Conservation (phyloP, 2,797 vertebrate genomes). For the Sciaenops ocellatus region DNA sequence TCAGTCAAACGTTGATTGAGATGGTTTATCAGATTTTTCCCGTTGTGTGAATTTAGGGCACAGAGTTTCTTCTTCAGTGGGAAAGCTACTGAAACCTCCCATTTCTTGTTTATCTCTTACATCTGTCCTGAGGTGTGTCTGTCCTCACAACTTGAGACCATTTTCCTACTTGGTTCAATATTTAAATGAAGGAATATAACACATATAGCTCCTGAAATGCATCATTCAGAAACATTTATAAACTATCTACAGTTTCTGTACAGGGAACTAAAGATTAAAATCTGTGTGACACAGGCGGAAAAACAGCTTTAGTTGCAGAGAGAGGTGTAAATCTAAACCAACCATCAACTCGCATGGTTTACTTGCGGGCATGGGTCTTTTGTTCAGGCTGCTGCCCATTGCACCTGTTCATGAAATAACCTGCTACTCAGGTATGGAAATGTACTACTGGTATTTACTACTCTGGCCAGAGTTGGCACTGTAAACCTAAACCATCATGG, state of each 20-base stretch:
- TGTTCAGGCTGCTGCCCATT: neutral
- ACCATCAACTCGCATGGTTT: constrained; percentile 10
- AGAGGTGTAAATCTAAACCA: constrained; percentile 58
- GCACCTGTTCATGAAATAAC: neutral
- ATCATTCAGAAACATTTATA: neutral
- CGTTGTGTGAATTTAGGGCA: neutral
- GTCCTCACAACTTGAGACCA: neutral
- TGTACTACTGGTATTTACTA: constrained; percentile 5
- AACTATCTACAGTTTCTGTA: neutral
- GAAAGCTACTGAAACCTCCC: neutral
- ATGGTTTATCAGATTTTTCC: constrained; percentile 4
- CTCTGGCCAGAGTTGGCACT: neutral
- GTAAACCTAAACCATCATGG: neutral
- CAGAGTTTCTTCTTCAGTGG: neutral
- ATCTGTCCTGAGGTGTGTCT: neutral
- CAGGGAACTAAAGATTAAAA: constrained; percentile 48
- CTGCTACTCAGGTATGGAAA: constrained; percentile 15
- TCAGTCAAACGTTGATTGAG: neutral
- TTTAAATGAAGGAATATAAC: neutral
- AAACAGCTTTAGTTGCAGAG: constrained; percentile 43
- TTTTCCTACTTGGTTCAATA: neutral
- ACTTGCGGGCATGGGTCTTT: constrained; percentile 15
- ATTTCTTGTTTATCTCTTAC: neutral
- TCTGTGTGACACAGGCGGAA: constrained; percentile 42
- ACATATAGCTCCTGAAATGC: neutral